phyloP scores from a whole-genome alignment of 2,888 invertebrate genomes.

The Atethmia centrago region DNA sequence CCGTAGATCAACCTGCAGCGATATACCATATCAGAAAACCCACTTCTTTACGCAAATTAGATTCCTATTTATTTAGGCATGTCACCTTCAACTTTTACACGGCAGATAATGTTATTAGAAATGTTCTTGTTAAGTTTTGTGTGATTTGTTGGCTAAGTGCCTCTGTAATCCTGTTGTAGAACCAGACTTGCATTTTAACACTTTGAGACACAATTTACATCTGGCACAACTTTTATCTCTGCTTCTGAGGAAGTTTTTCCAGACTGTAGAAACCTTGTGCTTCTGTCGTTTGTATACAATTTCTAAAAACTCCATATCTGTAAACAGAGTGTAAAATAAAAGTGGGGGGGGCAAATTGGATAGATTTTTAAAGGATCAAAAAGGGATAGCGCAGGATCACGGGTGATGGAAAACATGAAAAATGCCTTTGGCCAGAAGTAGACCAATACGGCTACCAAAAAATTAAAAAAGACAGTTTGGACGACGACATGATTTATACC shows the following conservation, averaged over 20 bases:
- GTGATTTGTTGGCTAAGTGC: not conserved
- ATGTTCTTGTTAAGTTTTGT: not conserved
- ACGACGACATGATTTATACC: not conserved
- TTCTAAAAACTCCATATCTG: conserved; percentile 24
- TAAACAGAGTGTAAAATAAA: not conserved
- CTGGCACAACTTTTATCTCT: conserved; percentile 8
- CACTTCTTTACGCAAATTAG: too few species aligned
- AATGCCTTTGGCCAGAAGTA: not conserved
- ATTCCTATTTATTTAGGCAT: not conserved
- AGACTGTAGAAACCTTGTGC: conserved; percentile 3
- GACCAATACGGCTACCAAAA: not conserved
- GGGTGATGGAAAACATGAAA: not conserved
- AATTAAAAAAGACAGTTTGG: not conserved
- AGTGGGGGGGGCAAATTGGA: not conserved
- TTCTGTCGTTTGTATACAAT: not conserved
- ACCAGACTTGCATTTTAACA: conserved; percentile 9
- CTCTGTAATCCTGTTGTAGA: conserved; percentile 15
- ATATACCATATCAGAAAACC: too few species aligned
- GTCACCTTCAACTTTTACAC: not conserved
- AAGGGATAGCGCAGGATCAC: not conserved
- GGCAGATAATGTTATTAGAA: not conserved
- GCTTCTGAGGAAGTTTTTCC: conserved; percentile 33
- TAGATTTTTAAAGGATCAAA: not conserved
- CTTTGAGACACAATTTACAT: conserved; percentile 36
- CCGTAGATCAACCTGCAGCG: too few species aligned